Evolutionary conservation across 1,140 invertebrate genomes (phyloP).

Genomic region (Scaptomyza hsui): DNA sequence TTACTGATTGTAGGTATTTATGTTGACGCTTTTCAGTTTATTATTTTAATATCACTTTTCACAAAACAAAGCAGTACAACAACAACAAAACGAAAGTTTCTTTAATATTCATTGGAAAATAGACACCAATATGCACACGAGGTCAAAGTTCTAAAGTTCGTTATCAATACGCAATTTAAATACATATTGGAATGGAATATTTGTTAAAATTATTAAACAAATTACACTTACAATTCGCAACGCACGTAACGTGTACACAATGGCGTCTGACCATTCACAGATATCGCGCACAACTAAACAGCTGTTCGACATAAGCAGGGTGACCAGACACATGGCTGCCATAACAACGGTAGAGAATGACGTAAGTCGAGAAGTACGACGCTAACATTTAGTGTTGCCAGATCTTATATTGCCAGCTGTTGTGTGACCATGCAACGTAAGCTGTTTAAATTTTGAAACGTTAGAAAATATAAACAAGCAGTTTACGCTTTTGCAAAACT

Average conservation of each 20-base stretch:
- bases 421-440: background rate
- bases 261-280: slow-evolving; percentile 48
- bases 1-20: background rate
- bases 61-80: slow-evolving; percentile 32
- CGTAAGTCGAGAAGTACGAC: too few relatives aligned
- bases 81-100: slow-evolving; percentile 5
- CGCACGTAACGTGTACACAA: slow-evolving; percentile 52
- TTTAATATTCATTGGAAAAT: background rate
- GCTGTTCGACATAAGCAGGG: slow-evolving; percentile 27
- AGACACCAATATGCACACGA: background rate
- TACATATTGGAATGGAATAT: background rate
- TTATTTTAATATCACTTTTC: slow-evolving; percentile 18
- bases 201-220: slow-evolving; percentile 19
- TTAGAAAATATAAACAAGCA: background rate
- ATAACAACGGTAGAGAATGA: background rate
- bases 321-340: slow-evolving; percentile 1
- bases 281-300: slow-evolving; percentile 12
- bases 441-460: background rate
- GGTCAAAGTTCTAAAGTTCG: background rate
- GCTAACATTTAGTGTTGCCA: too few relatives aligned
- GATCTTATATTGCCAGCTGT: background rate
- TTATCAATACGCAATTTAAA: background rate
- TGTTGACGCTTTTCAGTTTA: background rate
- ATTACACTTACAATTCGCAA: slow-evolving; percentile 44
- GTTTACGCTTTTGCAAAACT: background rate